These are phyloP conservation scores for Mizuhopecten yessoensis DNA, from an alignment of 1,140 invertebrate genomes.

Conservation along the genomic window DNA sequence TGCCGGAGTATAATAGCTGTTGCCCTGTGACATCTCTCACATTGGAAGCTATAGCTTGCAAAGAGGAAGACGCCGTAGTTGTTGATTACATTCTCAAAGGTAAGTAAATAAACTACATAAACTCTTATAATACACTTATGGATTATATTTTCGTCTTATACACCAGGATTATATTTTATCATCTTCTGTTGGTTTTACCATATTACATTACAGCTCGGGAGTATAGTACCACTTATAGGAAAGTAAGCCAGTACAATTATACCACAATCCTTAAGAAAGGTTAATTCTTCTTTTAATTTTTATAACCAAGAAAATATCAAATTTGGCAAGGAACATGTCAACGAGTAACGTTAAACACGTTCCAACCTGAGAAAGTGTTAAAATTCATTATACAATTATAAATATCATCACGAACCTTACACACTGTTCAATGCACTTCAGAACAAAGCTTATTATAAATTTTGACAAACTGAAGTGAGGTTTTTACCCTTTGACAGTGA, in stretches of 20 bases:
- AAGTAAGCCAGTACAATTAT: no score
- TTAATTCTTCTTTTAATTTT: no score
- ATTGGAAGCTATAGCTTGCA: conserved; percentile 80
- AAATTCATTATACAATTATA: not conserved
- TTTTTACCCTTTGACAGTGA: not conserved
- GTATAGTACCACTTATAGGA: no score
- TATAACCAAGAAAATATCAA: no score
- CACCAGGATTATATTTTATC: not conserved
- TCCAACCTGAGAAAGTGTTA: no score
- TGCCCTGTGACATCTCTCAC: conserved; percentile 76
- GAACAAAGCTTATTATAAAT: not conserved
- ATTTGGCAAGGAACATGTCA: no score
- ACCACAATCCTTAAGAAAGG: no score
- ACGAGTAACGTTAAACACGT: no score
- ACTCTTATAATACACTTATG: not conserved
- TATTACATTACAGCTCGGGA: no score
- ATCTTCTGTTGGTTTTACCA: no score
- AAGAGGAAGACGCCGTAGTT: conserved; percentile 80
- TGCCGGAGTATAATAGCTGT: conserved; percentile 76
- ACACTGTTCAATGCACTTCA: not conserved
- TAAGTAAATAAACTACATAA: conserved; percentile 58
- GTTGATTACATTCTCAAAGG: conserved; percentile 80
- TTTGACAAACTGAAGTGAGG: not conserved
- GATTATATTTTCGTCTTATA: not conserved
- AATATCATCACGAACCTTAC: not conserved